These are phyloP conservation scores for Spodoptera exigua DNA, from an alignment of 2,888 invertebrate genomes.

Conservation along the genomic window DNA sequence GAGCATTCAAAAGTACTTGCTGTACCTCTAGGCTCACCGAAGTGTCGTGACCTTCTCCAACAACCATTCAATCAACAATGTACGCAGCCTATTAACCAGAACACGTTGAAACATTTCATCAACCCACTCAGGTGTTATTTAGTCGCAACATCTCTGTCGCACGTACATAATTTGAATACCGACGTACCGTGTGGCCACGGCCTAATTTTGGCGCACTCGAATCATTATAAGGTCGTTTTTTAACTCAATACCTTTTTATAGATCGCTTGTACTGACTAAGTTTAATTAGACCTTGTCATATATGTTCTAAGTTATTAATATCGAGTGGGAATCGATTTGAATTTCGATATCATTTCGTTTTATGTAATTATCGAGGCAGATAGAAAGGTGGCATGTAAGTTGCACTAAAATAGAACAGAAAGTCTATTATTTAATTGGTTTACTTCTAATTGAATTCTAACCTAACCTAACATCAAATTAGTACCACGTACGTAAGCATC, in stretches of 20 bases:
- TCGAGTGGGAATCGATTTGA: too few species aligned
- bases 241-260: slow-evolving; percentile 36
- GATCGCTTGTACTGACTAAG: slow-evolving; percentile 16
- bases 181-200: slow-evolving; percentile 23
- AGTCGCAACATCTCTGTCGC: slow-evolving; percentile 31
- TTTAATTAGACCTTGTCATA: slow-evolving; percentile 18
- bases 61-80: too few species aligned
- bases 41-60: too few species aligned
- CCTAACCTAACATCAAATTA: too few species aligned
- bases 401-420: too few species aligned
- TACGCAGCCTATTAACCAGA: background rate
- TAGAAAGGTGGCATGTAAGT: background rate
- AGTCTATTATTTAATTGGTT: too few species aligned
- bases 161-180: slow-evolving; percentile 37
- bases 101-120: slow-evolving; percentile 24
- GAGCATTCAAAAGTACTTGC: too few species aligned
- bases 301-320: slow-evolving; percentile 31
- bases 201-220: slow-evolving; percentile 47
- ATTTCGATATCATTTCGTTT: too few species aligned
- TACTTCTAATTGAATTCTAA: too few species aligned
- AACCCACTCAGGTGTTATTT: slow-evolving; percentile 19
- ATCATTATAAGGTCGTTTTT: slow-evolving; percentile 53
- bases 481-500: too few species aligned
- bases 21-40: too few species aligned
- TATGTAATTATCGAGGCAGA: background rate